Base-by-base conservation (phyloP, 64 coral and sea anemone species). In the Stichodactyla helianthus region DNA sequence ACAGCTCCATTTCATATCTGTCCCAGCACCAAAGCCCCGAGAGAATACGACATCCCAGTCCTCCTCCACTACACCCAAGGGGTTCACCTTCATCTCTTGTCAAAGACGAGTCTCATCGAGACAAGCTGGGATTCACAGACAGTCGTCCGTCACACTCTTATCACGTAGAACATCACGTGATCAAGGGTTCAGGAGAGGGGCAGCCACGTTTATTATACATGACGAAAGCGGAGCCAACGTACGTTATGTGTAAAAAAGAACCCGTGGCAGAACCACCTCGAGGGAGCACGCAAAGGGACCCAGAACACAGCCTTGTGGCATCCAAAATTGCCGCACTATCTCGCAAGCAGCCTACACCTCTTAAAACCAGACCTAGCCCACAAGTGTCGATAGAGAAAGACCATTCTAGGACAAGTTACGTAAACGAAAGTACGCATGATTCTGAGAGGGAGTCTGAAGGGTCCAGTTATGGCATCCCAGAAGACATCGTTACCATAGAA, bases 271-370 rank as follows among this genome's bases (percentile, higher is more conserved):
- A 9, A 14, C 20, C 6, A 4, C 17, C 52, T 55, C 65, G 17
- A 57, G 54, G 35, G 35, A 44, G 35, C 35, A 44, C 16, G 1
- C 71, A 60, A 54, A 59, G 53, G 15, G 83, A 79, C 22, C 56
- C 71, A 6, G 89, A 90, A 31, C 56, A 35, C 23, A 84, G 85
- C 54, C 59, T 90, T 53, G 89, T 90, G 53, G 83, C 70, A 31
- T 85, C 89, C 55, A 90, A 90, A 86, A 90, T 90, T 61, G 89
- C 89, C 54, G 70, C 89, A 20, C 56, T 90, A 10, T 51, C 63
- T 71, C 71, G 84, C 22, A 78, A 79, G 62, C 67, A 85, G 12
- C 35, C 55, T 5, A 56, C 11, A 9, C 22, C 28, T 23, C 17
- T 81, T 4, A 81, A 81, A 81, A 53, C 52, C 0, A 81, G 78